These are phyloP conservation scores for Lithophane semibrunnea DNA, from an alignment of 2,888 invertebrate species.

Conservation along the genomic window DNA sequence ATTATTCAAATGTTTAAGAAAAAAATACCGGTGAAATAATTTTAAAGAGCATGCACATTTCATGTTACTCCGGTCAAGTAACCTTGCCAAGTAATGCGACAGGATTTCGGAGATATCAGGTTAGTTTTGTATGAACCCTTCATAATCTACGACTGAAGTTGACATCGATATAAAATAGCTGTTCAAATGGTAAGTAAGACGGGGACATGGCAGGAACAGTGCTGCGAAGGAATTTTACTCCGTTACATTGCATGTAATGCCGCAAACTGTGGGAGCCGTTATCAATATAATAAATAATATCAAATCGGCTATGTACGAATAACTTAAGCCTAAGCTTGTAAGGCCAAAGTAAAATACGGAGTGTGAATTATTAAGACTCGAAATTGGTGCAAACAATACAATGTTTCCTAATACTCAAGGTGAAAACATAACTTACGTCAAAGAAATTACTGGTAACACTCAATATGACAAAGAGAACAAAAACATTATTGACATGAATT, in stretches of 20 bases:
- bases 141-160: conserved; percentile 48
- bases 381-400: conserved; percentile 45
- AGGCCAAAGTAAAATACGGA: conserved; percentile 39
- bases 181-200: conserved; percentile 78
- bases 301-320: conserved; percentile 69
- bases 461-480: conserved; percentile 23
- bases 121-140: conserved; percentile 30
- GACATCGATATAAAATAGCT: conserved; percentile 76
- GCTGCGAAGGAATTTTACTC: conserved; percentile 80
- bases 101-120: neutral
- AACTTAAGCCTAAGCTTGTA: conserved; percentile 62
- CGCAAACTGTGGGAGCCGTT: conserved; percentile 71
- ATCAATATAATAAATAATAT: conserved; percentile 75
- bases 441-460: conserved; percentile 14
- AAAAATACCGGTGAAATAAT: conserved; percentile 1
- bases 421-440: conserved; percentile 15
- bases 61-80: neutral
- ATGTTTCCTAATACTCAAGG: conserved; percentile 33
- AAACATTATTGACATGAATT: conserved; percentile 14
- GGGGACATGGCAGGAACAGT: conserved; percentile 83
- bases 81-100: neutral
- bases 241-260: conserved; percentile 79
- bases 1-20: conserved; percentile 6
- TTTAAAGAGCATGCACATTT: neutral
- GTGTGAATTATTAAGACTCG: conserved; percentile 44